Evolutionary conservation across 2,888 invertebrate genomes (phyloP).

Genomic region (Lasioglossum malachurum): DNA sequence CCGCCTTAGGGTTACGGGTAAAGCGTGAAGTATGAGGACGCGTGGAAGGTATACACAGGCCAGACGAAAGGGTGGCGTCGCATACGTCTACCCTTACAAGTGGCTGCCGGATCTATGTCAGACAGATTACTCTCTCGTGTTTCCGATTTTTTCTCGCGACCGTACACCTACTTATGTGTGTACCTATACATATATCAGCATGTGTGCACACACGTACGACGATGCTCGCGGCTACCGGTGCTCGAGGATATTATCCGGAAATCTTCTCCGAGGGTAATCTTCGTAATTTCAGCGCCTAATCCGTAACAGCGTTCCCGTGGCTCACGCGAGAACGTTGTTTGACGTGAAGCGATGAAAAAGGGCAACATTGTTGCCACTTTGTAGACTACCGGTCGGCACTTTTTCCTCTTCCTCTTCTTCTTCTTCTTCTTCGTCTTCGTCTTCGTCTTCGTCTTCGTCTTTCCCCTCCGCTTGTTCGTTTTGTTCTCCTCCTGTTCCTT

Average conservation of each 20-base stretch:
- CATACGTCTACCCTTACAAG: slow-evolving; percentile 59
- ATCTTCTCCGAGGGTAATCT: neutral
- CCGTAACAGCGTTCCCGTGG: neutral
- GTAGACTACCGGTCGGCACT: neutral
- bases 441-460: neutral
- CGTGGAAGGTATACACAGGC: slow-evolving; percentile 45
- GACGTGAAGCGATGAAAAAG: neutral
- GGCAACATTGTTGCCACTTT: neutral
- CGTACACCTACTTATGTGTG: neutral
- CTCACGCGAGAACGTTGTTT: neutral
- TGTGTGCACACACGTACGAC: neutral
- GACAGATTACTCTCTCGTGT: slow-evolving; percentile 46
- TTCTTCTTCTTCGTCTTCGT: neutral
- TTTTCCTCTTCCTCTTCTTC: slow-evolving; percentile 20
- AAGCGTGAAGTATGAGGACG: slow-evolving; percentile 45
- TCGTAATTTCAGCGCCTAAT: slow-evolving; percentile 16
- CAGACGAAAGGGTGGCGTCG: slow-evolving; percentile 48
- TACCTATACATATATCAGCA: neutral
- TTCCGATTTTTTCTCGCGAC: slow-evolving; percentile 36
- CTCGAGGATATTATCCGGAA: slow-evolving; percentile 12
- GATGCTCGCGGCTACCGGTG: neutral
- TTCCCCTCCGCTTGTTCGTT: slow-evolving; percentile 19
- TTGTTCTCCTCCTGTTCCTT: neutral
- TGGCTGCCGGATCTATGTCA: slow-evolving; percentile 62
- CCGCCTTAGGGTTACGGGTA: slow-evolving; percentile 42